Evolutionary conservation across 2,113 vertebrate species (phyloP).

Genomic region (Megaceryle maxima): DNA sequence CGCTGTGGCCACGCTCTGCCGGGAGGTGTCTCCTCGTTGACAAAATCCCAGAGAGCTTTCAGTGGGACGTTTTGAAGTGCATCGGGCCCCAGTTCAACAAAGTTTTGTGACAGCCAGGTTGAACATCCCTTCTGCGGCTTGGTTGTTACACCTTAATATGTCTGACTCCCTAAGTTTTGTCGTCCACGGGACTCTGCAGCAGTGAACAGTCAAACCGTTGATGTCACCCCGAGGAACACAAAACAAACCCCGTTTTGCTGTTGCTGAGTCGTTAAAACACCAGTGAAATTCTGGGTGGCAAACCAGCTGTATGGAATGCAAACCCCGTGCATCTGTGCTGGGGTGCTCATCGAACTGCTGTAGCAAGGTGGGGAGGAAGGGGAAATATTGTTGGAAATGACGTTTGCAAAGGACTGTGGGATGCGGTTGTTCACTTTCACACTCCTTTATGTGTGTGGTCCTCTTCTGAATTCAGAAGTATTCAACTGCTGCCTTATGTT

Average conservation of each 20-base stretch:
- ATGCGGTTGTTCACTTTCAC: not conserved
- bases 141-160: rapidly evolving
- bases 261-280: not conserved
- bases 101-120: not conserved
- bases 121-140: not conserved
- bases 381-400: not conserved
- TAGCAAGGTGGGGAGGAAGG: not conserved
- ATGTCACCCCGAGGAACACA: not conserved
- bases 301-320: not conserved
- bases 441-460: rapidly evolving
- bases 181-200: not conserved
- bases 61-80: rapidly evolving
- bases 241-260: not conserved
- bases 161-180: rapidly evolving
- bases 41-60: not conserved
- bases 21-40: too few species aligned
- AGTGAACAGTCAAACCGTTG: not conserved
- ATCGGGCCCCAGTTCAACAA: too few species aligned
- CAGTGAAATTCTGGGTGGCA: not conserved
- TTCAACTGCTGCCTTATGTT: not conserved
- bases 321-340: rapidly evolving
- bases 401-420: not conserved
- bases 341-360: rapidly evolving
- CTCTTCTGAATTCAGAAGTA: not conserved
- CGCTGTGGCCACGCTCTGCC: not conserved